A percentile compares a stretch with the other conserved stretches of the same genome.
phyloP scores from a whole-genome alignment of 2,888 invertebrate genomes.

The Acronicta psi region DNA sequence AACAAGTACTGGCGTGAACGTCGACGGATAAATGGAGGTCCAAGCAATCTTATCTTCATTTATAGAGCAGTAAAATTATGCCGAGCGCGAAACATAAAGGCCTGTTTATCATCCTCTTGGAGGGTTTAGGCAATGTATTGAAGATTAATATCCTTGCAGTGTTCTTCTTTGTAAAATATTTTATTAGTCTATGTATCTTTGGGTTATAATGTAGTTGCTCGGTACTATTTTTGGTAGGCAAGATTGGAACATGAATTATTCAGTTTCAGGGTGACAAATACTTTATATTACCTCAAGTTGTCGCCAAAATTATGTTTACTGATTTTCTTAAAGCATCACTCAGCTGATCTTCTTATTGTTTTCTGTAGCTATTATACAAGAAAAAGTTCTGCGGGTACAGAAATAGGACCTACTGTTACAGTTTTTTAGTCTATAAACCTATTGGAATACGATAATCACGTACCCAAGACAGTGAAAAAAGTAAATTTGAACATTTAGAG shows the following conservation, averaged over 20 bases:
- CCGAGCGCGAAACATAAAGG: constrained; percentile 78
- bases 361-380: too few relatives aligned
- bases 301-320: constrained; percentile 17
- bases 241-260: constrained; percentile 49
- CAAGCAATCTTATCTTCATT: constrained; percentile 84
- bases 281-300: too few relatives aligned
- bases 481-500: too few relatives aligned
- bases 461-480: too few relatives aligned
- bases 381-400: too few relatives aligned
- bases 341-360: too few relatives aligned
- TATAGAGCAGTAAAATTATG: constrained; percentile 85
- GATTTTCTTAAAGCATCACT: not conserved
- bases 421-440: too few relatives aligned
- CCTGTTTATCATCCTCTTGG: constrained; percentile 81
- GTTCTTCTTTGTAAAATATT: constrained; percentile 61
- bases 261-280: constrained; percentile 7
- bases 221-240: constrained; percentile 21
- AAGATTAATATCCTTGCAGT: constrained; percentile 78
- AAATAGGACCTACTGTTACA: too few relatives aligned
- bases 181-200: constrained; percentile 47
- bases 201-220: constrained; percentile 6
- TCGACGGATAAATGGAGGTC: constrained; percentile 73
- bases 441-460: too few relatives aligned
- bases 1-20: constrained; percentile 67
- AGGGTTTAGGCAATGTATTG: constrained; percentile 78